Evolutionary conservation across 2,113 vertebrate genomes (phyloP).

Genomic region (Chaetodon trifascialis): DNA sequence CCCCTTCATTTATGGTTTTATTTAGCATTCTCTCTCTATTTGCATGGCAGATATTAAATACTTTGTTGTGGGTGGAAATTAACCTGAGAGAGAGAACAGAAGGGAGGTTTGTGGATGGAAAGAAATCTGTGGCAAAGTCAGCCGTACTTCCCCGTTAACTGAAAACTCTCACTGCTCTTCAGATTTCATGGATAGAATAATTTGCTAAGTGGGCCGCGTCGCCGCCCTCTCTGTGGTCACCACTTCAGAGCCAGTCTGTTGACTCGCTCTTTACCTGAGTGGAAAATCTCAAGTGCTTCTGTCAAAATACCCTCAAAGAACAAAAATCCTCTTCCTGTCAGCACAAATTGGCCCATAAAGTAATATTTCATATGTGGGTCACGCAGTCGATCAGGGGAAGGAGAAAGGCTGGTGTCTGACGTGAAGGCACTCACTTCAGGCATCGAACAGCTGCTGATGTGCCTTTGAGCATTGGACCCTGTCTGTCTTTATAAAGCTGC

Average conservation of each 20-base stretch:
- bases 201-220: slow-evolving; percentile 20
- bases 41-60: not conserved
- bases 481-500: not conserved
- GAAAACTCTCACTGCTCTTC: slow-evolving; percentile 25
- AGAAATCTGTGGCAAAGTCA: not conserved
- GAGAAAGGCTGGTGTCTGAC: not conserved
- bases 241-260: slow-evolving; percentile 55
- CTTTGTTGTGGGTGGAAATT: not conserved
- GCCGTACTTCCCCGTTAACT: not conserved
- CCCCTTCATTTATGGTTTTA: not conserved
- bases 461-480: not conserved
- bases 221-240: not conserved
- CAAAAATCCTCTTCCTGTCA: slow-evolving; percentile 6
- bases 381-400: not conserved
- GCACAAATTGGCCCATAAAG: slow-evolving; percentile 1
- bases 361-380: slow-evolving; percentile 22
- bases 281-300: slow-evolving; percentile 77
- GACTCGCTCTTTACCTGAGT: slow-evolving; percentile 60
- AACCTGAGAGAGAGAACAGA: not conserved
- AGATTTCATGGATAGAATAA: slow-evolving; percentile 37
- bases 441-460: not conserved
- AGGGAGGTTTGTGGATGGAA: not conserved
- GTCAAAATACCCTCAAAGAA: slow-evolving; percentile 69
- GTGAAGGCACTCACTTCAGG: not conserved
- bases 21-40: not conserved